Base-by-base conservation (phyloP, 2,888 invertebrate species). In the Meandrusa payeni region DNA sequence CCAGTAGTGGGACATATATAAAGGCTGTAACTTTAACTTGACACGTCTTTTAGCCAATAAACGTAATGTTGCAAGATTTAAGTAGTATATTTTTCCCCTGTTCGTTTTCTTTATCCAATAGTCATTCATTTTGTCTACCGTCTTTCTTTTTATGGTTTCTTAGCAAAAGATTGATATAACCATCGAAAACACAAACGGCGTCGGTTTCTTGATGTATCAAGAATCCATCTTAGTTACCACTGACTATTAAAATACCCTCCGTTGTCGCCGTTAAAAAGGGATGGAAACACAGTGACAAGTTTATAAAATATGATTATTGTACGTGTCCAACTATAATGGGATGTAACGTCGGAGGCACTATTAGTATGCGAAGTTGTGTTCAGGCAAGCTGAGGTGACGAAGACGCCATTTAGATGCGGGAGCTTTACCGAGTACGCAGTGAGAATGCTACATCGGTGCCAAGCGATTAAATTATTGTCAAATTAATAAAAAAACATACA, bases 311-410 rank as follows among this genome's bases (percentile, higher is more conserved):
- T 50, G 48, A 54, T 50, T 48, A 47, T 47, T 41, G 41, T 38
- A 46, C 46, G 50, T 52, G 50, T 32, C 23, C 44, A 41, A 37
- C 47, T 43, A 51, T 55, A 51, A 44, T 44, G 3, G 15, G n/a
- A n/a, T n/a, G n/a, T 33, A 32, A 22, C 20, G 27, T 39, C 17
- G 20, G 15, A 41, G 38, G n/a, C 32, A n/a, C 15, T 49, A 76
- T 86, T 83, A 77, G 80, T 83, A 86, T 86, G 78, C 85, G 74
- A 72, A 69, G 59, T 64, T 66, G 57, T 41, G 62, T 60, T 57
- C 64, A 62, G 47, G 58, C 53, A 59, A 57, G 63, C 57, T 61
- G 76, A 85, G 80, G 85, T 85, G 86, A 75, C 81, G 76, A 85
- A 69, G 58, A 68, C 57, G 53, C 61, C 57, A 82, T 86, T 85